Conservation (phyloP, 2,888 invertebrate species). For the Ornithoptera priamus region DNA sequence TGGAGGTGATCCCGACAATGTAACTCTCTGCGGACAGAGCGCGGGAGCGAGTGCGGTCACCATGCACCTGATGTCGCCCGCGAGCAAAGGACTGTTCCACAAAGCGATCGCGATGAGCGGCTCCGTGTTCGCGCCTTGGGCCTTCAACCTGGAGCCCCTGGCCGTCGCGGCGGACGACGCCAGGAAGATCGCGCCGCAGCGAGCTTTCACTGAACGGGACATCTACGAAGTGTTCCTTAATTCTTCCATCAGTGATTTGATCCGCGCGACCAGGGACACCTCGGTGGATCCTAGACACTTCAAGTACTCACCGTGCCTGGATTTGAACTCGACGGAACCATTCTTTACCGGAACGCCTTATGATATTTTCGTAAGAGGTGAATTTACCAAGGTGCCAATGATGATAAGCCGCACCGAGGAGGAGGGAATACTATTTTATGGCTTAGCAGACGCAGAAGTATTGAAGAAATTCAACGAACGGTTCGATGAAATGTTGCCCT, state of each 20-base stretch:
- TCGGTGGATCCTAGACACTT: constrained; percentile 61
- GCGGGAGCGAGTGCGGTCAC: constrained; percentile 64
- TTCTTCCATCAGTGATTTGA: constrained; percentile 46
- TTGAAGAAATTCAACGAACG: constrained; percentile 54
- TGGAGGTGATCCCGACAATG: constrained; percentile 71
- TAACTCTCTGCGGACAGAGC: constrained; percentile 68
- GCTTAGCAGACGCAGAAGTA: constrained; percentile 49
- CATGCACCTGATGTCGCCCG: constrained; percentile 61
- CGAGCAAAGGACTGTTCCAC: constrained; percentile 63
- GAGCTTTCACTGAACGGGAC: constrained; percentile 40
- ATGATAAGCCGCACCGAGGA: constrained; percentile 56
- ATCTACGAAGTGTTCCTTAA: constrained; percentile 50
- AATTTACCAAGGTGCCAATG: constrained; percentile 63
- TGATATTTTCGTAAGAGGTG: constrained; percentile 55
- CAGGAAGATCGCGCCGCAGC: constrained; percentile 47
- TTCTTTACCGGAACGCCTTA: constrained; percentile 66
- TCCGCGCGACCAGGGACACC: constrained; percentile 50
- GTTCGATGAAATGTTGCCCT: constrained; percentile 59
- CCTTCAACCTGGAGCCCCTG: constrained; percentile 57
- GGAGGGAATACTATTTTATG: constrained; percentile 67
- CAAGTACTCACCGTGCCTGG: constrained; percentile 66
- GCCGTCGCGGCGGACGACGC: constrained; percentile 55
- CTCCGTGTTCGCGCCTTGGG: constrained; percentile 60
- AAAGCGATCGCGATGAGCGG: constrained; percentile 68
- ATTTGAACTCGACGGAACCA: constrained; percentile 52